Conservation (phyloP, 1,140 invertebrate genomes). For the Tetramorium alpestre region DNA sequence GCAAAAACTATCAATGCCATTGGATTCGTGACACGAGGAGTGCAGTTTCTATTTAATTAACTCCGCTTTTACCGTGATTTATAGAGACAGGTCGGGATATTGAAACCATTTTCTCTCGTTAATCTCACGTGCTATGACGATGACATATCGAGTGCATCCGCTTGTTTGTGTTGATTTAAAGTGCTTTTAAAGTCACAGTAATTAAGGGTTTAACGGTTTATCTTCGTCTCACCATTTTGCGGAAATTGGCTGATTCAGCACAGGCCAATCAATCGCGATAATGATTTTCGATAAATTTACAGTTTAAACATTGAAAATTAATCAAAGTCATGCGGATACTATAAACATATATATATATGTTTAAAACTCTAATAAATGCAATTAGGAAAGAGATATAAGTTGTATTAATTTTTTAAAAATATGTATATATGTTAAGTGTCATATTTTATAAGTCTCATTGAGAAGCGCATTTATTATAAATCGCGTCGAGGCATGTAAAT, state of each 20-base stretch:
- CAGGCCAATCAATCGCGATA: neutral
- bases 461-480: neutral
- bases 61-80: constrained; percentile 5
- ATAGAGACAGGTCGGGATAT: constrained; percentile 15
- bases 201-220: constrained; percentile 41
- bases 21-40: neutral
- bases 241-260: neutral
- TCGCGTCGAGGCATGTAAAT: neutral
- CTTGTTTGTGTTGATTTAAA: neutral
- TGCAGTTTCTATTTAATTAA: constrained; percentile 55
- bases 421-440: neutral
- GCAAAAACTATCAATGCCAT: too few species aligned
- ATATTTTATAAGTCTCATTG: neutral
- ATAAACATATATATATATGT: neutral
- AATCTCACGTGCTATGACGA: constrained; percentile 21
- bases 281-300: neutral
- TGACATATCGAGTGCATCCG: neutral
- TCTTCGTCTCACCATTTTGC: neutral
- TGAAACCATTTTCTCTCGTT: constrained; percentile 40
- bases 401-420: neutral
- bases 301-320: neutral
- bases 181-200: neutral
- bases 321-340: neutral
- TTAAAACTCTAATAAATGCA: neutral
- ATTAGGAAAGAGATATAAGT: neutral